These are phyloP conservation scores for Noctua janthe DNA, from an alignment of 2,888 invertebrate species.

Conservation along the genomic window DNA sequence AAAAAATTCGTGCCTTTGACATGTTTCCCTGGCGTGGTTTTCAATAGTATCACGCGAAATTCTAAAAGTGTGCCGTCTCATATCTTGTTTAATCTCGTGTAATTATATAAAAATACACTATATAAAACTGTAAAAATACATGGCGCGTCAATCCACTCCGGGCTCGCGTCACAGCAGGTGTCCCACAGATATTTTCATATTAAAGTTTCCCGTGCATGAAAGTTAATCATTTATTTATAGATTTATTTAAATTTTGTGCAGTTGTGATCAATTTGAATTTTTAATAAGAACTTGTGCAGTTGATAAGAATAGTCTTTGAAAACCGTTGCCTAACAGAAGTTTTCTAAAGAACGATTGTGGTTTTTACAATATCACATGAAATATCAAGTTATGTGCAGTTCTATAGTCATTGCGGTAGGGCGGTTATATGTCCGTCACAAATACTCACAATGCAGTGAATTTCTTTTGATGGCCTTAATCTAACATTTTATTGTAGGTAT, in stretches of 20 bases:
- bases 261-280: too few species aligned
- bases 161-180: not conserved
- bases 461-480: not conserved
- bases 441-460: slow-evolving; percentile 12
- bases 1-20: too few species aligned
- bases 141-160: not conserved
- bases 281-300: too few species aligned
- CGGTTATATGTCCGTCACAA: not conserved
- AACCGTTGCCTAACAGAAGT: too few species aligned
- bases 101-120: too few species aligned
- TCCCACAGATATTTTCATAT: not conserved
- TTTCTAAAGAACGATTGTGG: not conserved
- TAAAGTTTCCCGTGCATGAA: not conserved
- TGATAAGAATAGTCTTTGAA: too few species aligned
- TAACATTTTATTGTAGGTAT: slow-evolving; percentile 4
- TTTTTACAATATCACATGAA: not conserved
- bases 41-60: too few species aligned
- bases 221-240: not conserved
- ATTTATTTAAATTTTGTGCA: too few species aligned
- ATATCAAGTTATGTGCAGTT: not conserved
- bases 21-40: too few species aligned
- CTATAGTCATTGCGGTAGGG: not conserved
- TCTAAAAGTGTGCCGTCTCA: too few species aligned
- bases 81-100: too few species aligned
- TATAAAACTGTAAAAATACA: too few species aligned